Evolutionary conservation across 2,113 vertebrate species (phyloP).

Genomic region (Orycteropus afer): DNA sequence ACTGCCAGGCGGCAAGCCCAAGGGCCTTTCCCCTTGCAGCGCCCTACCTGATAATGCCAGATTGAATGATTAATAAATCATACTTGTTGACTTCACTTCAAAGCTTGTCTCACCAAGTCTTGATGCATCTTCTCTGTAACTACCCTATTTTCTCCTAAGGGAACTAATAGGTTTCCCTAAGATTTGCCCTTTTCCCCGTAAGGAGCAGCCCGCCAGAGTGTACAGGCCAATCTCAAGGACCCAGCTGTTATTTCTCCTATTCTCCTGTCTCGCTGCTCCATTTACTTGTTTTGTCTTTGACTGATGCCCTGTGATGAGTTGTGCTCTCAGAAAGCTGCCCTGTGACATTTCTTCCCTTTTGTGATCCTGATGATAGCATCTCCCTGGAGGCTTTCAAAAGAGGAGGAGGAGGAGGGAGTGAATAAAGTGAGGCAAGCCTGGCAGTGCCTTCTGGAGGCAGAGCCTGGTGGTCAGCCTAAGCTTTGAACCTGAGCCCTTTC

Average conservation of each 20-base stretch:
- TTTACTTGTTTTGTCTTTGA: background rate
- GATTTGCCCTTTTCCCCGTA: background rate
- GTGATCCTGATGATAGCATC: background rate
- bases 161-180: background rate
- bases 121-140: background rate
- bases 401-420: background rate
- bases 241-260: background rate
- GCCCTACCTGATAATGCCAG: background rate
- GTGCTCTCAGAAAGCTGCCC: background rate
- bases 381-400: background rate
- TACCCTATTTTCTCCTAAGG: background rate
- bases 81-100: background rate
- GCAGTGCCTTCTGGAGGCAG: background rate
- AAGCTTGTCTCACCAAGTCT: background rate
- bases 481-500: background rate
- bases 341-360: slow-evolving; percentile 21
- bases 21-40: background rate
- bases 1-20: background rate
- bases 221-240: background rate
- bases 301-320: background rate
- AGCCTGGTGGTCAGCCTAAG: background rate
- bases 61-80: background rate
- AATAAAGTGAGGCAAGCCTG: rapidly evolving
- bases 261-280: background rate
- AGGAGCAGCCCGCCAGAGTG: background rate